Conservation (phyloP, 2,888 invertebrate genomes). For the Zaprionus lineosus region DNA sequence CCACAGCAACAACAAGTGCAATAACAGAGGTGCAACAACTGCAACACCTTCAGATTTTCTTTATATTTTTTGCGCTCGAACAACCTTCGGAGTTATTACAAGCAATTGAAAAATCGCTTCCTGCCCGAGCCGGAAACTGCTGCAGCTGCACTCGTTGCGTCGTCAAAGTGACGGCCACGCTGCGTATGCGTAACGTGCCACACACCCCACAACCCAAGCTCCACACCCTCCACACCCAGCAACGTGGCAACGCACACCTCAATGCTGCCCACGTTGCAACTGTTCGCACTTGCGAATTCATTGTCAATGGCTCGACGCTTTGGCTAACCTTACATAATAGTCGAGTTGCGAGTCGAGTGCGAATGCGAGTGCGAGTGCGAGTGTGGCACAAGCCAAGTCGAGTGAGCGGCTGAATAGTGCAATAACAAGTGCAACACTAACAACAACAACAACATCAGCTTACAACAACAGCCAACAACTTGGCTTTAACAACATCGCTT, state of each 20-base stretch:
- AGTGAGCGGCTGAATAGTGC: constrained; percentile 44
- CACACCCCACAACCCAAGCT: constrained; percentile 5
- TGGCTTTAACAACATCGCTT: constrained; percentile 45
- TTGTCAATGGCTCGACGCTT: constrained; percentile 68
- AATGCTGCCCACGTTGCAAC: constrained; percentile 35
- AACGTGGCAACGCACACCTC: background rate
- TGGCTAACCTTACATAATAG: constrained; percentile 66
- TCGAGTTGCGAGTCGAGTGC: constrained; percentile 11
- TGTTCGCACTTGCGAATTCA: constrained; percentile 61
- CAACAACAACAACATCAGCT: constrained; percentile 9
- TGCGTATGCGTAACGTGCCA: constrained; percentile 65
- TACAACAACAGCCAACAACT: constrained; percentile 7
- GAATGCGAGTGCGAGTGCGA: too few relatives aligned
- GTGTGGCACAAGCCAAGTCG: constrained; percentile 23
- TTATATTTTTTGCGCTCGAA: too few relatives aligned
- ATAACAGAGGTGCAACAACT: constrained; percentile 2
- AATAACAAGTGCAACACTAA: constrained; percentile 16
- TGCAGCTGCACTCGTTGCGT: constrained; percentile 34
- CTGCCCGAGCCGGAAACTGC: constrained; percentile 63
- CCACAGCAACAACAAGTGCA: background rate
- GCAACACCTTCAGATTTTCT: constrained; percentile 20
- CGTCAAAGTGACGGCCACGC: constrained; percentile 48
- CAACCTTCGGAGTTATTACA: constrained; percentile 40
- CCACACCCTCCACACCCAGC: too few relatives aligned
- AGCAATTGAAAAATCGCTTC: constrained; percentile 49